Evolutionary conservation across 2,113 vertebrate genomes (phyloP), one percentile per base, ranked within the genome.

Genomic region (Tonatia bakeri): DNA sequence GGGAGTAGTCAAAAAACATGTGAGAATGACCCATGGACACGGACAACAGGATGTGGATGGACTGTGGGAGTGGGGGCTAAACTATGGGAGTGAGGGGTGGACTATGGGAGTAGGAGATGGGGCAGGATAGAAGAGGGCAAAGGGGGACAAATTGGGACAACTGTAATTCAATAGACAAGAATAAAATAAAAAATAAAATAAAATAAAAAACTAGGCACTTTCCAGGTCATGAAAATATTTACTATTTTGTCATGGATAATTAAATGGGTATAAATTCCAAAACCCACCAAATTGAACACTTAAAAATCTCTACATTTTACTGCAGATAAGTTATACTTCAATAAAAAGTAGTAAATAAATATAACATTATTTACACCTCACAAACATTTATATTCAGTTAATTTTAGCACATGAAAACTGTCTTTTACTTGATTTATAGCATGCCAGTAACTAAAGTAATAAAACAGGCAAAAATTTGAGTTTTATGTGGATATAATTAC

Each of bases 271-370:
- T 59, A 52, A 22, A 43, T 82, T 45, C 81, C 79, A 10, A 95
- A 91, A 90, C 45, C 75, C 61, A 87, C 33, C 77, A 73, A 77
- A 77, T 12, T 52, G 15, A 87, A 90, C 31, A 72, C 31, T 86
- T 95, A 56, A 82, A 85, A 85, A 45, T 77, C 59, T 94, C 73
- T 94, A 14, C 26, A 84, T 75, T 90, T 86, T 89, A 77, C 19
- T 85, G 16, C 16, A 94, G 47, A 31, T 50, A 90, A 88, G 31
- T 45, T 45, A 24, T 43, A 77, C 50, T 86, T 91, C 43, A 92
- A 13, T 85, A 94, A 85, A 86, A 92, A 54, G 15, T 4, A 73
- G 28, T 36, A 73, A 81, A 77, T 56, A 79, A 76, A 54, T n/a
- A 88, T 4, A 59, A 36, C 40, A 90, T 31, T 33, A 91, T 26